A percentile compares a stretch with the other conserved stretches of the same genome.
phyloP scores from a whole-genome alignment of 2,113 vertebrate species.

The Ellobius talpinus region DNA sequence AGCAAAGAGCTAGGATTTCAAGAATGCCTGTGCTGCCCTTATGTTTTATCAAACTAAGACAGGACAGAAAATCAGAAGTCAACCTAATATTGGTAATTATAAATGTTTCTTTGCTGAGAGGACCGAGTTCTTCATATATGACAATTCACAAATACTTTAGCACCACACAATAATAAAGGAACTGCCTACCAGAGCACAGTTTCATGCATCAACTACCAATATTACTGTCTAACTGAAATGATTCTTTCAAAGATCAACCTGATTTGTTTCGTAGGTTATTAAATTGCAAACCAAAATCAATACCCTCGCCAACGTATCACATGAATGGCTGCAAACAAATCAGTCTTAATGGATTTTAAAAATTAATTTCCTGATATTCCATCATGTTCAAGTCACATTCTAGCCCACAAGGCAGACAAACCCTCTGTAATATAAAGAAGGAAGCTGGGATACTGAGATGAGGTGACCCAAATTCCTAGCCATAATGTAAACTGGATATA shows the following conservation, averaged over 20 bases:
- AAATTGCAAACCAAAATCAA: slow-evolving; percentile 58
- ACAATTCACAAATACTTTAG: slow-evolving; percentile 14
- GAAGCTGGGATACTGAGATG: background rate
- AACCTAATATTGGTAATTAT: background rate
- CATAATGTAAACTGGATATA: slow-evolving; percentile 1
- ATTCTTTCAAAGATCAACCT: slow-evolving; percentile 17
- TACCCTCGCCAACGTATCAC: background rate
- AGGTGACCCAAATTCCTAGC: background rate
- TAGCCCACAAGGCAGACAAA: background rate
- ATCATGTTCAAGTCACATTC: slow-evolving; percentile 21
- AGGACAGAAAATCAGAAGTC: slow-evolving; percentile 54
- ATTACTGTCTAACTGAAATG: background rate
- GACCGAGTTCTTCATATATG: slow-evolving; percentile 3
- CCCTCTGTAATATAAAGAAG: slow-evolving; percentile 6
- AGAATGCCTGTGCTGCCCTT: too few relatives aligned
- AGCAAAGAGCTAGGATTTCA: background rate
- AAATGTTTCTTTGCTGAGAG: slow-evolving; percentile 15
- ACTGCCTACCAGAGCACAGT: slow-evolving; percentile 1
- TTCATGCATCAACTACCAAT: slow-evolving; percentile 40
- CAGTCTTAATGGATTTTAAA: slow-evolving; percentile 43
- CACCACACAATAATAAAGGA: background rate
- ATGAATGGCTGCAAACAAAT: slow-evolving; percentile 37
- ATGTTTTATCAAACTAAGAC: slow-evolving; percentile 36
- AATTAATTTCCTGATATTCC: slow-evolving; percentile 39
- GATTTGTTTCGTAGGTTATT: slow-evolving; percentile 15